Evolutionary conservation across 2,113 vertebrate genomes (phyloP).

Genomic region (Cyanocitta stelleri): DNA sequence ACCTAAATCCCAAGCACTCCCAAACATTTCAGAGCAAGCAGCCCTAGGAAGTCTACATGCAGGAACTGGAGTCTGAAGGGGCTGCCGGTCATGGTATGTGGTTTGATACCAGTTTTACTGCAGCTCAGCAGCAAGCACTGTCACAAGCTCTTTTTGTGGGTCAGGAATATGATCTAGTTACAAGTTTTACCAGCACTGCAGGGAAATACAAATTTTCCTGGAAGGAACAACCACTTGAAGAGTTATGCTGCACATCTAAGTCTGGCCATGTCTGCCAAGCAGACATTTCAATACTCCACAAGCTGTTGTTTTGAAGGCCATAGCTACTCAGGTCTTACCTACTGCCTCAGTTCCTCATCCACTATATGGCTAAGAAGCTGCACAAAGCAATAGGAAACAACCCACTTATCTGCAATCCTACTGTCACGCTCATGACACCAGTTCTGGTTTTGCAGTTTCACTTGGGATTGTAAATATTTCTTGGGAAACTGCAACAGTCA

Average conservation of each 20-base stretch:
- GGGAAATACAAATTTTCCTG: not conserved
- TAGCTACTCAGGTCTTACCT: not conserved
- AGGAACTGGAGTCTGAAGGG: not conserved
- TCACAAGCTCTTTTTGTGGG: not conserved
- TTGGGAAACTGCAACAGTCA: not conserved
- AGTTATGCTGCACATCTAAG: not conserved
- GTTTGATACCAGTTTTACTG: not conserved
- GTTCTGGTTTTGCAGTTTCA: not conserved
- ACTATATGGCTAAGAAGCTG: not conserved
- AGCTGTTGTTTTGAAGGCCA: not conserved
- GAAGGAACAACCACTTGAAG: not conserved
- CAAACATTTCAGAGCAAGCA: not conserved
- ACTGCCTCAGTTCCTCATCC: not conserved
- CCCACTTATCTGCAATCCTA: not conserved
- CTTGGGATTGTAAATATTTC: not conserved
- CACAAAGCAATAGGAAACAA: not conserved
- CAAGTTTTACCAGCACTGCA: not conserved
- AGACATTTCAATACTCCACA: not conserved
- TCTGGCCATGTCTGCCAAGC: not conserved
- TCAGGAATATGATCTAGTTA: not conserved
- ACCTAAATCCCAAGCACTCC: not conserved
- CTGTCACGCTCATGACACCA: not conserved
- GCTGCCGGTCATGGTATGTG: fast-evolving
- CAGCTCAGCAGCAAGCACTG: fast-evolving
- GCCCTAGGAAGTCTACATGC: not conserved